Evolutionary conservation across 1,140 invertebrate species (phyloP), one percentile per base, ranked within the genome.

Genomic region (Wasmannia auropunctata): DNA sequence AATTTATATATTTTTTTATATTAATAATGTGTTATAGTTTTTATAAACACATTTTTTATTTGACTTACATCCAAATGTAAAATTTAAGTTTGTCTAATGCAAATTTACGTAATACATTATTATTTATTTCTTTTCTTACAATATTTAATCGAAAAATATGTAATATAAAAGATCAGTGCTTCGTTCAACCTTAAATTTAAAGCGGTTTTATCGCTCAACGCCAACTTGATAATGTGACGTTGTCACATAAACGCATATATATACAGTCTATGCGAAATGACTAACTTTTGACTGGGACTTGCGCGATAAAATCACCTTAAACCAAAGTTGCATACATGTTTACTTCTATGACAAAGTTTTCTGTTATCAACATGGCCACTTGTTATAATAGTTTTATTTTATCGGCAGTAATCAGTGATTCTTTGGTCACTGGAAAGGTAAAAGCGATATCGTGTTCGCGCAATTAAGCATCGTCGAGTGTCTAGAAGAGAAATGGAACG

Each of bases 381-480:
- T 22, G 3, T 1, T 22, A 25, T 72, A 34, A 83, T 56, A 83
- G 14, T 83, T 74, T 37, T 4, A 25, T 54, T 72, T 83, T 83
- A n/a, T 40, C 10, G 28, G 10, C 19, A 83, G 28, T 16, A 40
- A 60, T 83, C 37, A 43, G 14, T 54, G 14, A 54, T 40, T 72
- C 51, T 34, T 19, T 1, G 31, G 6, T 70, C 37, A 58, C 49
- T 81, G 37, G 58, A 60, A 70, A 74, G 74, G 79, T 83, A 83
- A 83, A 74, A 83, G 67, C 79, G 67, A 83, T 83, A 46, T 60
- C 67, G 16, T 83, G 79, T 83, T 37, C 14, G 37, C 14, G n/a
- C 34, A 22, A 54, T 54, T 60, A 83, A 83, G n/a, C 51, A 60
- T 69, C 43, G 10, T 69, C 31, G n/a, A 69, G 43, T 51, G 16